Percentiles rank a stretch among this genome's conserved stretches.
Conservation (phyloP, 2,888 invertebrate genomes). For the Embidobia sp. region DNA sequence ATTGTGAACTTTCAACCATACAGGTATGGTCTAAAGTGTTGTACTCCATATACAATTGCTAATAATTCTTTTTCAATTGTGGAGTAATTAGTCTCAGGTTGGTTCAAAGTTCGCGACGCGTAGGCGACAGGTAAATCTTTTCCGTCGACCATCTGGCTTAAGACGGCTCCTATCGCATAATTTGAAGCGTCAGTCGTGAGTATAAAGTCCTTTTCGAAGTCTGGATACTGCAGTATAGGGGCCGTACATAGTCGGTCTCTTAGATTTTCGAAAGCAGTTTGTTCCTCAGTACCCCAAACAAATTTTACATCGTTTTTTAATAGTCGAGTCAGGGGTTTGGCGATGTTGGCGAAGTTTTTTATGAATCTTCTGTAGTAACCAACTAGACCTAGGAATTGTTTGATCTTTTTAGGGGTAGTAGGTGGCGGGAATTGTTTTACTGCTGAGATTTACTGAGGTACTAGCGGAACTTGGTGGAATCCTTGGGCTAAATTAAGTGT, state of each 20-base stretch:
- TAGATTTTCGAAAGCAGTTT: not conserved
- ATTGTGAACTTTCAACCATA: constrained; percentile 11
- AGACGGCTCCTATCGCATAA: constrained; percentile 7
- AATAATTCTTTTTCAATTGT: constrained; percentile 6
- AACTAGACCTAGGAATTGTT: too few relatives aligned
- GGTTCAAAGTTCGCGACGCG: not conserved
- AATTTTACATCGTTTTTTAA: not conserved
- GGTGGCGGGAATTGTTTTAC: too few relatives aligned
- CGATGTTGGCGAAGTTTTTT: not conserved
- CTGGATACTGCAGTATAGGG: not conserved
- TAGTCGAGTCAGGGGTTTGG: not conserved
- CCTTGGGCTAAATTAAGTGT: not conserved
- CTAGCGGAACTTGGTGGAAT: not conserved
- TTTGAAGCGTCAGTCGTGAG: constrained; percentile 4
- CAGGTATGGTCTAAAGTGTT: constrained; percentile 10
- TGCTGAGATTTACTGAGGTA: not conserved
- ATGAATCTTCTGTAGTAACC: too few relatives aligned
- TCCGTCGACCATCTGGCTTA: constrained; percentile 13
- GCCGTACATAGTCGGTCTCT: not conserved
- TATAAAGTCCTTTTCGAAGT: not conserved
- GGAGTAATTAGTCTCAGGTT: constrained; percentile 4
- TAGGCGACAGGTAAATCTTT: constrained; percentile 5
- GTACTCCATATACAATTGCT: not conserved
- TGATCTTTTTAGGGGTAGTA: too few relatives aligned
- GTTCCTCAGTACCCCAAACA: not conserved